These are phyloP conservation scores for Sander lucioperca DNA, from an alignment of 2,113 vertebrate genomes.

Conservation along the genomic window DNA sequence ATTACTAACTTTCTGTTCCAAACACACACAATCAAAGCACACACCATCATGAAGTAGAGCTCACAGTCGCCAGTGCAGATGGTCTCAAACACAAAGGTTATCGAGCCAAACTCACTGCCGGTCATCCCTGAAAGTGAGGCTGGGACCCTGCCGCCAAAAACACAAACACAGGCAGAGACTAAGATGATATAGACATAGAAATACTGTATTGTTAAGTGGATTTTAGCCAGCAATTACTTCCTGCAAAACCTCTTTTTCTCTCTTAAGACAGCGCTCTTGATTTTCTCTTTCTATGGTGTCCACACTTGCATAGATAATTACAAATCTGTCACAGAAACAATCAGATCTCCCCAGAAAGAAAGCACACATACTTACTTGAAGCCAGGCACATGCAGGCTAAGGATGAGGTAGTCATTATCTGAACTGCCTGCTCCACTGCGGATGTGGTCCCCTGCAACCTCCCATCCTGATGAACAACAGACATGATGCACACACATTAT, in stretches of 20 bases:
- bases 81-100: constrained; percentile 96
- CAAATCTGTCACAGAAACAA: not conserved
- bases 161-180: constrained; percentile 1
- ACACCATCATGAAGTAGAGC: constrained; percentile 96
- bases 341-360: not conserved
- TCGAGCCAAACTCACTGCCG: constrained; percentile 90
- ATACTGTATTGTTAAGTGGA: not conserved
- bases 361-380: constrained; percentile 91
- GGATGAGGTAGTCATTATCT: constrained; percentile 97
- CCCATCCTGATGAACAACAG: constrained; percentile 88
- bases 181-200: not conserved
- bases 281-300: too few species aligned
- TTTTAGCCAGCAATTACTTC: not conserved
- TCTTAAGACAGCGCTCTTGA: not conserved
- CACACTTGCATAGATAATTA: not conserved
- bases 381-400: constrained; percentile 93
- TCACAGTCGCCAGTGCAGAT: constrained; percentile 94
- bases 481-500: not conserved
- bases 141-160: constrained; percentile 85
- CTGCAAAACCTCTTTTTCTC: not conserved
- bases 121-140: constrained; percentile 90
- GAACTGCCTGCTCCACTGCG: constrained; percentile 93
- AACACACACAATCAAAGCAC: constrained; percentile 40
- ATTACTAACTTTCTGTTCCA: not conserved
- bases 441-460: constrained; percentile 95